Percentiles rank a stretch among this genome's conserved stretches.
These are phyloP conservation scores for Artibeus jamaicensis DNA, from an alignment of 2,797 vertebrate species.

Conservation along the genomic window DNA sequence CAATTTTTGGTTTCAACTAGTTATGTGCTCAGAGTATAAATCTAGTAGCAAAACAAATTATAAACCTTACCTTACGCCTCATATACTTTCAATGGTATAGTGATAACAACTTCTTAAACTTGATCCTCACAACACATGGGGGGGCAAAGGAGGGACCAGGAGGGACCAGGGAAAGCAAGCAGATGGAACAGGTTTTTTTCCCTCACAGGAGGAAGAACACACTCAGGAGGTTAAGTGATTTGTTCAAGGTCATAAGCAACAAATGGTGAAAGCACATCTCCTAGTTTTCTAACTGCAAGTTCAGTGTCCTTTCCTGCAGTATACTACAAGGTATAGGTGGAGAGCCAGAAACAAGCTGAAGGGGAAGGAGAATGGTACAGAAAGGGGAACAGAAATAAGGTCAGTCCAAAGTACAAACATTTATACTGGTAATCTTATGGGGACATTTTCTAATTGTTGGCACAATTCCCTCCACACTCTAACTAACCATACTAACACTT, in stretches of 20 bases:
- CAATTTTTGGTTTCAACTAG: conserved; percentile 23
- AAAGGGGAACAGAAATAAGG: neutral
- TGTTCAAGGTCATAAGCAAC: neutral
- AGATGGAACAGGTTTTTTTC: neutral
- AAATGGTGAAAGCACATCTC: neutral
- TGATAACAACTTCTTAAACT: neutral
- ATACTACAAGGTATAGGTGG: neutral
- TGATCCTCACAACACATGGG: neutral
- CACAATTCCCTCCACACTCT: neutral
- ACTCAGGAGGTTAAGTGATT: neutral
- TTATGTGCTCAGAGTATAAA: neutral
- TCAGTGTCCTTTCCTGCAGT: neutral
- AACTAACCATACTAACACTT: neutral
- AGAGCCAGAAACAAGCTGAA: neutral
- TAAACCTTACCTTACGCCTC: neutral
- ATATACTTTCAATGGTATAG: neutral
- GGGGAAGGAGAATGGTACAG: neutral
- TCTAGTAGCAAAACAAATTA: neutral
- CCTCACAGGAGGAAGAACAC: neutral
- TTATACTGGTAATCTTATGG: neutral
- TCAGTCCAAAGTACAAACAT: neutral
- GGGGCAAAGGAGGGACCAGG: no score
- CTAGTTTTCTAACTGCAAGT: neutral
- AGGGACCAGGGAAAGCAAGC: neutral
- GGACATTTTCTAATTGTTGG: neutral